Base-by-base conservation (phyloP, 2,797 vertebrate species). In the Sphenodon punctatus region DNA sequence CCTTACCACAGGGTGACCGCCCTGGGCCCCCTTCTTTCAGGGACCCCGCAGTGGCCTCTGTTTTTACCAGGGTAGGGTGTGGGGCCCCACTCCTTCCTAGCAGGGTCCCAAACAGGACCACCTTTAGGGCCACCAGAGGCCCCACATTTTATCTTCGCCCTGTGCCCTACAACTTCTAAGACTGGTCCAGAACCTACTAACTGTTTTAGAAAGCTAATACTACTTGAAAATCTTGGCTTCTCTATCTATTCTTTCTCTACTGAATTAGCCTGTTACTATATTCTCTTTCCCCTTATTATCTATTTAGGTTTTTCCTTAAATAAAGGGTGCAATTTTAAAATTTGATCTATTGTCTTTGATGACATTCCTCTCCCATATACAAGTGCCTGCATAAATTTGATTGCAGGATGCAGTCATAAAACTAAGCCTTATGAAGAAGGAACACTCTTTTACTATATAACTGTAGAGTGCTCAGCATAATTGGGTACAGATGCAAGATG, bases 361-460 rank as follows among this genome's bases (percentile, higher is more conserved):
- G 10, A 16, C 53, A 11, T 19, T 32, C 53, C 23, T 2, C 23
- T 76, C 32, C 66, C 69, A 17, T 1, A 46, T 23, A 42, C 36
- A 8, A 34, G 22, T 61, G 16, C 22, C 17, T 63, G 55, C 43
- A 66, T 10, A 19, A 1, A 1, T 4, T 6, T 55, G 6, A 75
- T 0, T 43, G 9, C 13, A 60, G 8, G 15, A 56, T 8, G 27
- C 39, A 73, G 69, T 45, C 39, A 23, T 10, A 1, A 45, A 14
- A 58, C 4, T 1, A 67, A 61, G 70, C 20, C 22, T 38, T 72
- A n/a, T 56, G 5, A 20, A 66, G 69, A 1, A 38, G 9, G 7
- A n/a, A 4, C 12, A n/a, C n/a, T 58, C 19, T 12, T 34, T 58
- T 0, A 22, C 8, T n/a, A 41, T 6, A 51, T 0, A 0, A 25